These are phyloP conservation scores for Drosophila formosana DNA, from an alignment of 2,888 invertebrate species.

Conservation along the genomic window DNA sequence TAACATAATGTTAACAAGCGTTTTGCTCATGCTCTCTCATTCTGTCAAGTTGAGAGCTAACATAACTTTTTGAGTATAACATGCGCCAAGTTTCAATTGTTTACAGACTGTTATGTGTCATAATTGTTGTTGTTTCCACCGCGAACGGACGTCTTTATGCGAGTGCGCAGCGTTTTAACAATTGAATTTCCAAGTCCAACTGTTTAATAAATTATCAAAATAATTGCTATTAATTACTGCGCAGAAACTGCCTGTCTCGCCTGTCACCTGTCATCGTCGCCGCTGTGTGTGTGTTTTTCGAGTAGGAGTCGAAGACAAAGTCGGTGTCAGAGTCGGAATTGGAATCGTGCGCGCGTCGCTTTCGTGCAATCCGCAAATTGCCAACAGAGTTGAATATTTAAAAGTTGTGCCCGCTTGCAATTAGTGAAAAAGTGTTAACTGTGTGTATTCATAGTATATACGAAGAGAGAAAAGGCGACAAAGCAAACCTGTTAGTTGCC, in stretches of 20 bases:
- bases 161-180: constrained; percentile 54
- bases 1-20: neutral
- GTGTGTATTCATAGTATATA: constrained; percentile 8
- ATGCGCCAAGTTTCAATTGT: constrained; percentile 25
- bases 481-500: constrained; percentile 68
- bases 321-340: neutral
- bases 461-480: constrained; percentile 38
- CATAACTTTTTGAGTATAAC: constrained; percentile 40
- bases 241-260: constrained; percentile 6
- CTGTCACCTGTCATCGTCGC: constrained; percentile 31
- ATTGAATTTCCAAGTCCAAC: constrained; percentile 34
- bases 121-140: constrained; percentile 52
- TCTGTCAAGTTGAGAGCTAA: neutral
- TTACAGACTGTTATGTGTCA: constrained; percentile 47
- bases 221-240: constrained; percentile 26
- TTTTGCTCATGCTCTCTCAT: neutral
- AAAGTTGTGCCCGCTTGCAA: constrained; percentile 53
- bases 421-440: constrained; percentile 56
- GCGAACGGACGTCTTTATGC: constrained; percentile 58
- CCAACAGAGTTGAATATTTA: constrained; percentile 56
- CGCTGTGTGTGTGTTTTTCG: neutral
- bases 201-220: constrained; percentile 30
- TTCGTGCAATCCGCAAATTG: constrained; percentile 46
- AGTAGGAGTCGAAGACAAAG: neutral
- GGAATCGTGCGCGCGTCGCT: constrained; percentile 66